These are phyloP conservation scores for Leptoteleia sp. DNA, from an alignment of 1,140 invertebrate genomes.

Conservation along the genomic window DNA sequence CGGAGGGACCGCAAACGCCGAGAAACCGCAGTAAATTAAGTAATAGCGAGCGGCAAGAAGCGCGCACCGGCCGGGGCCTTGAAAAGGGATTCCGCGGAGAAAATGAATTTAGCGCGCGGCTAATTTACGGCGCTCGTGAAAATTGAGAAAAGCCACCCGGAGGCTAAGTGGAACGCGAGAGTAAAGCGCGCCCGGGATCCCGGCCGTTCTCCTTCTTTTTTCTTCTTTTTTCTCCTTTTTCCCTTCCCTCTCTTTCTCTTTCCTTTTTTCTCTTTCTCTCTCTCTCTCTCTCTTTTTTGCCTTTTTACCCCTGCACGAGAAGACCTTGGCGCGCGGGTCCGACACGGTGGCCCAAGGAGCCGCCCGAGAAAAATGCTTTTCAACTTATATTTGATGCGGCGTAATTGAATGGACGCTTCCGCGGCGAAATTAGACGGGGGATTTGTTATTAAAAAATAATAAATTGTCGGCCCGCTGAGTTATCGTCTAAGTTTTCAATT, in stretches of 20 bases:
- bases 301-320: not conserved
- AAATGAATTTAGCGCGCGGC: constrained; percentile 55
- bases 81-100: constrained; percentile 40
- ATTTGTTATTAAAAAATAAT: constrained; percentile 59
- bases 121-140: constrained; percentile 51
- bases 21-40: constrained; percentile 71
- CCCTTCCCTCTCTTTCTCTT: too few relatives aligned
- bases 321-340: constrained; percentile 1
- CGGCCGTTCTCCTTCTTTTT: too few relatives aligned
- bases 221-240: too few relatives aligned
- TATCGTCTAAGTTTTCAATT: constrained; percentile 33
- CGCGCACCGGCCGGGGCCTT: constrained; percentile 24
- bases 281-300: too few relatives aligned
- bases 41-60: constrained; percentile 54
- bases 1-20: constrained; percentile 49
- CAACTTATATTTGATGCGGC: constrained; percentile 30
- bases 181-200: constrained; percentile 12
- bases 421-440: constrained; percentile 31
- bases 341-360: not conserved
- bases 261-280: too few relatives aligned
- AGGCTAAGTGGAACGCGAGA: constrained; percentile 31
- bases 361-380: constrained; percentile 20
- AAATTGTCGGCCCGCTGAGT: constrained; percentile 18
- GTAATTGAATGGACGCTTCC: constrained; percentile 46
- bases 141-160: constrained; percentile 51